Percentiles rank a stretch among this genome's conserved stretches.
phyloP scores from a whole-genome alignment of 2,113 vertebrate species.

The Willisornis vidua region DNA sequence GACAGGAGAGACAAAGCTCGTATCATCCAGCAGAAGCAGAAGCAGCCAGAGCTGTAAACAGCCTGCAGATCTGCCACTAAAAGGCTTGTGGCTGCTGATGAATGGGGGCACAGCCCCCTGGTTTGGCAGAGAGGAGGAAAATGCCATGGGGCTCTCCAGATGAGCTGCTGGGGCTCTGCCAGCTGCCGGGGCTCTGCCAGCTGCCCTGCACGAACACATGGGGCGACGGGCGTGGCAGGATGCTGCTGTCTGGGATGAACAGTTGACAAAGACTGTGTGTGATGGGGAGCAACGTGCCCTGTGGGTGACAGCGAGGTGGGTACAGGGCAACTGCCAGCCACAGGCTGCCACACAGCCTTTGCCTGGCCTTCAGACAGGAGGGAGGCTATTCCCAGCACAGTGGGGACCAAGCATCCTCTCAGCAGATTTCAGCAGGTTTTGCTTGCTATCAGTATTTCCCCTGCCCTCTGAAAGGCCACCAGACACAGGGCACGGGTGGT shows the following conservation, averaged over 20 bases:
- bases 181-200: neutral
- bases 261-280: rapidly evolving
- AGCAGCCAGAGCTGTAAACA: neutral
- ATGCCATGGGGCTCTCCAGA: neutral
- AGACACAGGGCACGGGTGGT: rapidly evolving
- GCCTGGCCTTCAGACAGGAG: neutral
- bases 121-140: neutral
- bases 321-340: neutral
- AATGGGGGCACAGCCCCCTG: rapidly evolving
- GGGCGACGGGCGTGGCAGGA: neutral
- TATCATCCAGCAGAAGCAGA: neutral
- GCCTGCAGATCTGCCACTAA: rapidly evolving
- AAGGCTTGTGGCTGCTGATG: neutral
- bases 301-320: neutral
- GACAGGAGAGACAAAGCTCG: neutral
- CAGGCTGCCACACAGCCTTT: rapidly evolving
- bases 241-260: neutral
- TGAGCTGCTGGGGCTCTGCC: neutral
- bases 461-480: neutral
- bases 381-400: neutral
- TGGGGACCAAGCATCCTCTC: neutral
- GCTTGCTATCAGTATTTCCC: neutral
- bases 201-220: rapidly evolving
- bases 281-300: neutral
- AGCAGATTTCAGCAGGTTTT: neutral